Percentiles rank a stretch among this genome's conserved stretches.
Conservation (phyloP, 2,888 invertebrate species). For the Philonicus albiceps region DNA sequence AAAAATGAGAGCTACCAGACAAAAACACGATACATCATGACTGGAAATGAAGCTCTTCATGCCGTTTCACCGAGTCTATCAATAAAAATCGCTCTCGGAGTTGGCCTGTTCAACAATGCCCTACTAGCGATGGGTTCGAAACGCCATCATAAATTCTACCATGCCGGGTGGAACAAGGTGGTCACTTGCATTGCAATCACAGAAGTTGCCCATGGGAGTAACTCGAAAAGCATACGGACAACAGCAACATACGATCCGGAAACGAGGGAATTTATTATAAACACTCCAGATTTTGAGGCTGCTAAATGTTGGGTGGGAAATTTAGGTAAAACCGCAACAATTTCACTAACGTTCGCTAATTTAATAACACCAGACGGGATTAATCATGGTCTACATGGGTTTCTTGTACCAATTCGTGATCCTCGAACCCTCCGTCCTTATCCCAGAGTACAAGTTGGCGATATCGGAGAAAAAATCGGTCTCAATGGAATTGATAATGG, state of each 20-base stretch:
- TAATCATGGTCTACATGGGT: slow-evolving; percentile 87
- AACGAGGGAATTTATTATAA: slow-evolving; percentile 75
- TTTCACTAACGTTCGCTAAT: slow-evolving; percentile 89
- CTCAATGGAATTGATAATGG: slow-evolving; percentile 94
- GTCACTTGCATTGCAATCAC: slow-evolving; percentile 88
- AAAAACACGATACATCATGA: slow-evolving; percentile 76
- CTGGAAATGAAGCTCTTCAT: slow-evolving; percentile 78
- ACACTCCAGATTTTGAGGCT: slow-evolving; percentile 80
- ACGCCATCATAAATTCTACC: slow-evolving; percentile 73
- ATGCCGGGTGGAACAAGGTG: slow-evolving; percentile 74
- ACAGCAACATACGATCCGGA: slow-evolving; percentile 81
- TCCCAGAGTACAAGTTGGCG: slow-evolving; percentile 87
- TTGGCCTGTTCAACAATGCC: slow-evolving; percentile 78
- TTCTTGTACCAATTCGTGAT: slow-evolving; percentile 85
- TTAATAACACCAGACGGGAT: slow-evolving; percentile 79
- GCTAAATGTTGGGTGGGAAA: slow-evolving; percentile 79
- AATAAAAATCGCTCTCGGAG: slow-evolving; percentile 78
- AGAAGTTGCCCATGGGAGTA: slow-evolving; percentile 91
- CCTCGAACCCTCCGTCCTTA: slow-evolving; percentile 78
- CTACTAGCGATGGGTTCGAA: slow-evolving; percentile 79
- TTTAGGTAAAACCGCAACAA: slow-evolving; percentile 74
- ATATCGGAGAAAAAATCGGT: slow-evolving; percentile 93
- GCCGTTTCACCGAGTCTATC: slow-evolving; percentile 76
- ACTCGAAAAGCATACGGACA: slow-evolving; percentile 86
- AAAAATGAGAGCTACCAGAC: slow-evolving; percentile 69